phyloP scores from a whole-genome alignment of 2,113 vertebrate species.

The Mystacornis crossleyi region DNA sequence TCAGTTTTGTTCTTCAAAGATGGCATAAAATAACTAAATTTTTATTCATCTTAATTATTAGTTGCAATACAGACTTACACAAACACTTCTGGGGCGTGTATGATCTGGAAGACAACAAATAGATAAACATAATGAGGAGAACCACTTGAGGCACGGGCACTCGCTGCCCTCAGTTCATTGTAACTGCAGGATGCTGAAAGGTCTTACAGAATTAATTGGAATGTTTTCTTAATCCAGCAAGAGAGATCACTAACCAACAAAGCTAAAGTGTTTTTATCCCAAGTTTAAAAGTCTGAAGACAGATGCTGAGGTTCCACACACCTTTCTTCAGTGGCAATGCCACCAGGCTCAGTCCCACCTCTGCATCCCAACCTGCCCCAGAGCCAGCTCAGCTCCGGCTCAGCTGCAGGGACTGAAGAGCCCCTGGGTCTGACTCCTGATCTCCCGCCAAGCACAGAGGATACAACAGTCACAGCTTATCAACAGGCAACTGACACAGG shows the following conservation, averaged over 20 bases:
- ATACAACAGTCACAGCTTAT: background rate
- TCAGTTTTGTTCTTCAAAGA: background rate
- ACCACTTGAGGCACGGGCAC: background rate
- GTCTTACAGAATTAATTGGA: background rate
- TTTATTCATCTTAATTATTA: background rate
- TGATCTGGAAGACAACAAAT: background rate
- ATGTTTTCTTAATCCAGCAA: background rate
- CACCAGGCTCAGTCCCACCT: rapidly evolving
- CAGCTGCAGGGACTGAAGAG: background rate
- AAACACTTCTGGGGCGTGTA: background rate
- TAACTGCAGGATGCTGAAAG: background rate
- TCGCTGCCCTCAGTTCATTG: background rate
- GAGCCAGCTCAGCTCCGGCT: background rate
- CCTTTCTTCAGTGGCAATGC: background rate
- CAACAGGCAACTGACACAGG: background rate
- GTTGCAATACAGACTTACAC: background rate
- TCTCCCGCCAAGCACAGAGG: background rate
- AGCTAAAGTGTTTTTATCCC: background rate
- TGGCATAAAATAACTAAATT: background rate
- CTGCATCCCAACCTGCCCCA: rapidly evolving
- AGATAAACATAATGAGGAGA: background rate
- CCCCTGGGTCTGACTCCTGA: rapidly evolving
- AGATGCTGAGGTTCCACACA: background rate
- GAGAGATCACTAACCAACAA: background rate
- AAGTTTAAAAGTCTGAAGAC: background rate